Percentiles rank a stretch among this genome's conserved stretches.
These are phyloP conservation scores for Bettongia penicillata DNA, from an alignment of 2,113 vertebrate genomes.

Conservation along the genomic window DNA sequence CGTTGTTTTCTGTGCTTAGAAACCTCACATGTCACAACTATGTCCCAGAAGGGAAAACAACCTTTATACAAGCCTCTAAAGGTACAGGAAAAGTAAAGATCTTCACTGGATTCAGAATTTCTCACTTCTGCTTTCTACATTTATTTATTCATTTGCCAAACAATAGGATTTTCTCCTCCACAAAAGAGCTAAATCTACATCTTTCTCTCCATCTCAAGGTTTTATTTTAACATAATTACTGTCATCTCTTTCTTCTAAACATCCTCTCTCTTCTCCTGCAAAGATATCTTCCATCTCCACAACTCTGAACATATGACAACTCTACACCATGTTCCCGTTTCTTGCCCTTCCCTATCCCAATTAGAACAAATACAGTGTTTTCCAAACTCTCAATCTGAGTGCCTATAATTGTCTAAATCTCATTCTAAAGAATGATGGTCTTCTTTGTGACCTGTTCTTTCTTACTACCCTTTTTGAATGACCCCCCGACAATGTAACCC, in stretches of 20 bases:
- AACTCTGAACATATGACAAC: background rate
- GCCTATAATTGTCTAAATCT: background rate
- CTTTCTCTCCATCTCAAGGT: background rate
- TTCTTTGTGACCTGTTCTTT: background rate
- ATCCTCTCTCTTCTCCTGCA: constrained; percentile 41
- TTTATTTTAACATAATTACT: background rate
- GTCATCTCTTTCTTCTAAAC: background rate
- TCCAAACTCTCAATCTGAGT: background rate
- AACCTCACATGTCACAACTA: background rate
- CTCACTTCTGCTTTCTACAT: background rate
- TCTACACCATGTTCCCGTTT: background rate
- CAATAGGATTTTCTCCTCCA: background rate
- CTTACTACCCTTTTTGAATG: background rate
- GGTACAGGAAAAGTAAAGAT: background rate
- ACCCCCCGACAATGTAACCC: background rate
- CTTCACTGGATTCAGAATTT: background rate
- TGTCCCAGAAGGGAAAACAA: background rate
- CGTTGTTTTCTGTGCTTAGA: background rate
- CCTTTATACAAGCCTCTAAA: background rate
- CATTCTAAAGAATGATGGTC: background rate
- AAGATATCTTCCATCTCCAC: constrained; percentile 21
- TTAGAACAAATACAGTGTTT: background rate
- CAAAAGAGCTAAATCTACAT: background rate
- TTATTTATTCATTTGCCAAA: background rate
- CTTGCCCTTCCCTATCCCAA: background rate